Evolutionary conservation across 1,140 invertebrate species (phyloP), one percentile per base, ranked within the genome.

Genomic region (Ceratosolen solmsi): DNA sequence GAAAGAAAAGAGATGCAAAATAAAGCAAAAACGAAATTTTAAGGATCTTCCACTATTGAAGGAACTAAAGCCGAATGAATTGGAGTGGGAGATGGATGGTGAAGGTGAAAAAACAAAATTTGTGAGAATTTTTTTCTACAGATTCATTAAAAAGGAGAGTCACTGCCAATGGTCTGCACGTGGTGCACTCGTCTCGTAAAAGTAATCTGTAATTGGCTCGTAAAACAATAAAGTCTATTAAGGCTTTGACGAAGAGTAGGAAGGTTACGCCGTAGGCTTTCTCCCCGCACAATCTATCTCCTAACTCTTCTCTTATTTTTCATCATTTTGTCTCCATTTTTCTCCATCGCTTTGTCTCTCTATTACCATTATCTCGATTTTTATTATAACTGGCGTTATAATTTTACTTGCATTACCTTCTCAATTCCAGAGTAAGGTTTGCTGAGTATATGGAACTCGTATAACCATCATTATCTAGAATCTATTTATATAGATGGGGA

Each of bases 211-310:
- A 90, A 91, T 89, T 89, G 87, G 88, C 85, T 88, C 87, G 88
- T 91, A 90, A 90, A 91, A 90, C 87, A 88, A 91, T 91, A 90
- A 91, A 91, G 84, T 89, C 87, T 87, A 88, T 89, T 86, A 88
- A 86, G 84, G 73, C 83, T 84, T 84, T 84, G 85, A 85, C 83
- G 84, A 84, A 85, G 83, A 68, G 71, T 27, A 56, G 58, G n/a
- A n/a, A n/a, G n/a, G n/a, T n/a, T n/a, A n/a, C n/a, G n/a, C n/a
- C n/a, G n/a, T n/a, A 80, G 85, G 85, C 84, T 85, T 65, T 79
- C 49, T n/a, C n/a, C n/a, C n/a, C n/a, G n/a, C n/a, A n/a, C n/a
- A n/a, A n/a, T n/a, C n/a, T n/a, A n/a, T n/a, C n/a, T n/a, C n/a
- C n/a, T n/a, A n/a, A n/a, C n/a, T 80, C 72, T 83, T 70, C 60